phyloP scores from a whole-genome alignment of 2,888 invertebrate genomes.

The Oeneis ivallda region DNA sequence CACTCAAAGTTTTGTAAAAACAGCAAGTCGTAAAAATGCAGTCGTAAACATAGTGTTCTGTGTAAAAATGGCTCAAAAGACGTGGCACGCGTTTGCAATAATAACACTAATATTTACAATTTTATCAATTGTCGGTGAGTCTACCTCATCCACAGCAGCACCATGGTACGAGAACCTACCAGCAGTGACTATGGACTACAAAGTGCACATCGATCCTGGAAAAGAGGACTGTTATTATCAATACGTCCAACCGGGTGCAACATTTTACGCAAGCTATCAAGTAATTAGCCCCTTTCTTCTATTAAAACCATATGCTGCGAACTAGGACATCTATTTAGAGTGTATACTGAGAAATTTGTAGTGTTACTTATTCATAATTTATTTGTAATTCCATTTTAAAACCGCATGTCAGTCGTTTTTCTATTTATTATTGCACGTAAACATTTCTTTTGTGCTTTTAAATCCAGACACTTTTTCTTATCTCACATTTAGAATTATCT shows the following conservation, averaged over 20 bases:
- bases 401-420: no score
- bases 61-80: conserved; percentile 73
- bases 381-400: no score
- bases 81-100: conserved; percentile 78
- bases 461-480: no score
- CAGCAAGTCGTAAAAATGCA: no score
- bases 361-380: not conserved
- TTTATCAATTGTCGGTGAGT: conserved; percentile 76
- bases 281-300: conserved; percentile 72
- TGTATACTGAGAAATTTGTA: not conserved
- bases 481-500: no score
- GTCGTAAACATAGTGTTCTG: no score
- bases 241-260: conserved; percentile 94
- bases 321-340: not conserved
- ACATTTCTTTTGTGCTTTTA: no score
- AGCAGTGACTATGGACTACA: conserved; percentile 97
- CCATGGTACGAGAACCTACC: conserved; percentile 94
- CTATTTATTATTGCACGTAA: no score
- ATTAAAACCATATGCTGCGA: conserved; percentile 20
- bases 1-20: conserved; percentile 34
- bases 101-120: conserved; percentile 73
- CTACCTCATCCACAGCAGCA: conserved; percentile 78
- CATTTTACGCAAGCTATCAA: conserved; percentile 96
- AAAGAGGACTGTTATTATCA: conserved; percentile 97
- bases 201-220: conserved; percentile 96